Evolutionary conservation across 2,888 invertebrate genomes (phyloP), one percentile per base, ranked within the genome.

Genomic region (Eueremaeus valkanovi): DNA sequence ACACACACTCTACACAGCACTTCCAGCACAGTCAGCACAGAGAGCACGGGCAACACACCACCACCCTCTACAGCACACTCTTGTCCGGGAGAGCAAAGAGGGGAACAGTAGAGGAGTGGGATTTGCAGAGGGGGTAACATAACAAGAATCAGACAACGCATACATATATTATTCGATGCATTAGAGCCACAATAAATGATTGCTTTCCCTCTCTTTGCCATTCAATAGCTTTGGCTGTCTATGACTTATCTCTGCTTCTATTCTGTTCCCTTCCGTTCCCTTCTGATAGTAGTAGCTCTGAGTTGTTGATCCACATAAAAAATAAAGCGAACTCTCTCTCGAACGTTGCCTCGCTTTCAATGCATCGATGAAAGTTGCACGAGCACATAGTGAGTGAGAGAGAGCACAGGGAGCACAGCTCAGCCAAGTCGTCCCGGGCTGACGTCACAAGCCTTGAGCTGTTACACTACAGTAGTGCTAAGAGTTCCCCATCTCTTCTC

Each of bases 251-350:
- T 5, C 8, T 24, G 33, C 33, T 63, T 33, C n/a, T 33, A 31
- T 63, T 55, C 55, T 8, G 21, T 27, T 55, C 55, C 27, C 55
- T 55, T n/a, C 33, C 55, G 55, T 55, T 36, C 63, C 63, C 33
- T 16, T 63, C 63, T 63, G 21, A 24, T 42, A 6, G 18, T 61
- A 61, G 61, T 61, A 42, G 68, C 42, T 68, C 1, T 68, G 24
- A 68, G 68, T 68, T 68, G 68, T 68, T 68, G 68, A 68, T 68
- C 63, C 68, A 68, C 24, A 68, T 42, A 68, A 42, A 68, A 42
- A 42, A 68, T 36, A 40, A 68, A 68, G 21, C 36, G 11, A 27
- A 68, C 68, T 63, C 33, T 31, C 63, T 63, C 11, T 68, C 36
- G 36, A 68, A 3, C 21, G 11, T 68, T 68, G 68, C 40, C 42